Percentiles rank a stretch among this genome's conserved stretches.
These are phyloP conservation scores for Dichetophora obliterata DNA, from an alignment of 2,888 invertebrate genomes.

Conservation along the genomic window DNA sequence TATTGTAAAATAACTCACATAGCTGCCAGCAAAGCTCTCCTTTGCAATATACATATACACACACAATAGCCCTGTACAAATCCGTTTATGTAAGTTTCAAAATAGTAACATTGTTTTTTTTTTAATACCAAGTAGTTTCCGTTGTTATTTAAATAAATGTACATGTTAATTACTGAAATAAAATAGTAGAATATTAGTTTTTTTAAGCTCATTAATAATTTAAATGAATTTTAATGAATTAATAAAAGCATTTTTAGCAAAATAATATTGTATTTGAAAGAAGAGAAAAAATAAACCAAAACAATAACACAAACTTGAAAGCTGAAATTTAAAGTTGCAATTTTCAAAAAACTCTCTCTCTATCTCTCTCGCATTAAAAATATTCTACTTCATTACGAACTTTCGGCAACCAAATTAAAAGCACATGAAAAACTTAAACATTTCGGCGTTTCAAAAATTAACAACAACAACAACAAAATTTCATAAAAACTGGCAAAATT, in stretches of 20 bases:
- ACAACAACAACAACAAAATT: conserved; percentile 34
- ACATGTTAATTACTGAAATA: conserved; percentile 37
- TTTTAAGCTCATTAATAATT: conserved; percentile 29
- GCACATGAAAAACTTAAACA: conserved; percentile 36
- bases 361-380: background rate
- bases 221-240: conserved; percentile 12
- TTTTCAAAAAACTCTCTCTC: background rate
- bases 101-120: conserved; percentile 48
- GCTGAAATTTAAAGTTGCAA: background rate
- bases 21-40: background rate
- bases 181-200: conserved; percentile 35
- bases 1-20: background rate
- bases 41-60: conserved; percentile 43
- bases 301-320: background rate
- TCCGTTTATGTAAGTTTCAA: conserved; percentile 27
- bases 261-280: conserved; percentile 43
- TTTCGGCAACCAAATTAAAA: conserved; percentile 53
- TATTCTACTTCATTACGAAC: conserved; percentile 7
- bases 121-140: conserved; percentile 50
- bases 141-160: conserved; percentile 47
- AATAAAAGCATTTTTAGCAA: conserved; percentile 27
- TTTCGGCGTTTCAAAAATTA: conserved; percentile 46
- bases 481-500: conserved; percentile 49
- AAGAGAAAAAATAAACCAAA: conserved; percentile 19
- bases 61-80: conserved; percentile 61